phyloP scores from a whole-genome alignment of 2,113 vertebrate species.

The Hiodon tergisus region DNA sequence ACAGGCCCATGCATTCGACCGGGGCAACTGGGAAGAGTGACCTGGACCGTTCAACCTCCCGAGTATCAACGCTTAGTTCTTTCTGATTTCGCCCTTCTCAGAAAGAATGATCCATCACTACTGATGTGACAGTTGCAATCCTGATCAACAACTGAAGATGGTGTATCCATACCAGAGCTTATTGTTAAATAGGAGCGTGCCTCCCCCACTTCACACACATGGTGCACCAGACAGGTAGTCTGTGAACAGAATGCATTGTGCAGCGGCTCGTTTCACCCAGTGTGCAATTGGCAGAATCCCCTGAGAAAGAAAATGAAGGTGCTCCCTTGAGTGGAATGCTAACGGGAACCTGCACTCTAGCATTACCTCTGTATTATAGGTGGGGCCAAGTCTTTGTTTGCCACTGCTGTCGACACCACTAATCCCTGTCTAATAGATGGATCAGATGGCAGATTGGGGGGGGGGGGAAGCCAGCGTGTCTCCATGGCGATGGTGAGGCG shows the following conservation, averaged over 20 bases:
- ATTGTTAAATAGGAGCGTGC: no score
- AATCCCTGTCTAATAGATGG: conserved; percentile 30
- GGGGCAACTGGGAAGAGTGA: no score
- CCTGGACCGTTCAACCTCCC: no score
- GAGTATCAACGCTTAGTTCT: no score
- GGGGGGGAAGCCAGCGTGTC: conserved; percentile 7
- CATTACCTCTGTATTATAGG: conserved; percentile 27
- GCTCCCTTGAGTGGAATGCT: conserved; percentile 20
- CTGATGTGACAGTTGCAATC: no score
- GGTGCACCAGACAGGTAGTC: background rate
- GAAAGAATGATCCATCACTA: no score
- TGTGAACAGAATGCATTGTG: no score
- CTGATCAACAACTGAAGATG: no score
- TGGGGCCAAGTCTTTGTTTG: conserved; percentile 23
- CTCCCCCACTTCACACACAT: no score
- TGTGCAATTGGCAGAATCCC: conserved; percentile 36
- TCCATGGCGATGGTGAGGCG: conserved; percentile 13
- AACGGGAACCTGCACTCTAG: conserved; percentile 42
- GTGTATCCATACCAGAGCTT: no score
- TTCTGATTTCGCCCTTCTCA: no score
- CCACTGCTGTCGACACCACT: conserved; percentile 18
- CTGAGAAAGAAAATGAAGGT: conserved; percentile 35
- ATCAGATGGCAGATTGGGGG: conserved; percentile 28
- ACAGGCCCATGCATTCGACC: no score
- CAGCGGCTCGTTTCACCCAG: conserved; percentile 18